phyloP scores from a whole-genome alignment of 37 sponge, comb jelly and placozoan genomes.

The Chondrilla cf. caribensis region DNA sequence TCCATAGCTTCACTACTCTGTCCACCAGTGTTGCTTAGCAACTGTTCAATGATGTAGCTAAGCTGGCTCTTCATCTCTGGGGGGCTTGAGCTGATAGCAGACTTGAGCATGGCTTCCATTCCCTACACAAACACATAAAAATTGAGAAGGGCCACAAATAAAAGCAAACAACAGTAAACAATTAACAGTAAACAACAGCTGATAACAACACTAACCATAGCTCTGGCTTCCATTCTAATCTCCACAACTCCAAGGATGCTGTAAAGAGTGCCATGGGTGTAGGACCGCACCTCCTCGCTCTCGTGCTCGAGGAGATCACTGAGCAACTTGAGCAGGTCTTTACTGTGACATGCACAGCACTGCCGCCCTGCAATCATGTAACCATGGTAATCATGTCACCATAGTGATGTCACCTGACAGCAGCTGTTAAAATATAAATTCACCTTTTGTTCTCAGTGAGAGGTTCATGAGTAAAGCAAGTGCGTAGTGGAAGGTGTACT shows the following conservation, averaged over 20 bases:
- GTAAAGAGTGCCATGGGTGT: conserved; percentile 82
- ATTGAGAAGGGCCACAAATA: too few species aligned
- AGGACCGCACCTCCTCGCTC: conserved; percentile 67
- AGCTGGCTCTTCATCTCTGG: conserved; percentile 61
- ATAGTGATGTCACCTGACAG: background rate
- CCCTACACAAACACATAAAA: conserved; percentile 38
- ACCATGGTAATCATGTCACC: too few species aligned
- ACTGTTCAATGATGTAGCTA: conserved; percentile 59
- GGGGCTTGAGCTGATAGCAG: conserved; percentile 45
- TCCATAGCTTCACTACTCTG: background rate
- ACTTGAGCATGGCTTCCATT: conserved; percentile 49
- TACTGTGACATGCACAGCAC: conserved; percentile 17
- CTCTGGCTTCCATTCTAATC: conserved; percentile 46
- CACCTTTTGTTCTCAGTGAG: conserved; percentile 64
- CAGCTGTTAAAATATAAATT: background rate
- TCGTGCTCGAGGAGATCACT: conserved; percentile 68
- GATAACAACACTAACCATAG: conserved; percentile 40
- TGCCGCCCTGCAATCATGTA: conserved; percentile 51
- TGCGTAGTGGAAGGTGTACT: conserved; percentile 78
- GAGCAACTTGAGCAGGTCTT: conserved; percentile 35
- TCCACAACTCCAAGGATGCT: conserved; percentile 53
- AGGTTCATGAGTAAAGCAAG: conserved; percentile 87
- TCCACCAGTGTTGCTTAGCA: conserved; percentile 18
- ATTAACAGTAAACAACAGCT: too few species aligned
- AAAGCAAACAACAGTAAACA: too few species aligned